phyloP scores from a whole-genome alignment of 2,797 vertebrate species.

The Leuciscus waleckii region DNA sequence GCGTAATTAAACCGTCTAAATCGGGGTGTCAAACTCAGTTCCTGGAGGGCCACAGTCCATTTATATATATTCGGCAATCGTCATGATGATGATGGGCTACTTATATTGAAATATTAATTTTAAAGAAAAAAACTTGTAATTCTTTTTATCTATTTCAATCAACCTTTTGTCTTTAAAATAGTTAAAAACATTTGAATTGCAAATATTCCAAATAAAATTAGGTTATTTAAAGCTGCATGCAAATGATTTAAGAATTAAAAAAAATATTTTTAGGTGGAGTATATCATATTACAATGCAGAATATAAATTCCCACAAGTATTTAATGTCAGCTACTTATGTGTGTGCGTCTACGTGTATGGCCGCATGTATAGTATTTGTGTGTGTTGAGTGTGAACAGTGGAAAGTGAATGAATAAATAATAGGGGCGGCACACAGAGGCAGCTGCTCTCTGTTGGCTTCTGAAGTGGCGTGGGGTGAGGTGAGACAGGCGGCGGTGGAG shows the following conservation, averaged over 20 bases:
- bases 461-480: conserved; percentile 54
- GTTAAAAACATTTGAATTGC: neutral
- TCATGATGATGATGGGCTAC: neutral
- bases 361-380: conserved; percentile 6
- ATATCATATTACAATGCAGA: neutral
- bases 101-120: neutral
- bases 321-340: neutral
- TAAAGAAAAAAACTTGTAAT: neutral
- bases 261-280: neutral
- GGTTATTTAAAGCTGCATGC: neutral
- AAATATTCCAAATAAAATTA: neutral
- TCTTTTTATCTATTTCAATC: neutral
- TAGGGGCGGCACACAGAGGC: conserved; percentile 50
- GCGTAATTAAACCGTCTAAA: neutral
- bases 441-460: conserved; percentile 58
- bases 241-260: neutral
- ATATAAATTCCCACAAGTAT: neutral
- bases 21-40: no score
- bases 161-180: neutral
- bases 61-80: no score
- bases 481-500: conserved; percentile 42
- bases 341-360: conserved; percentile 34
- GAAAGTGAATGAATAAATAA: conserved; percentile 77
- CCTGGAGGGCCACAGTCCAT: no score
- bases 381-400: conserved; percentile 66